Conservation (phyloP, 2,888 invertebrate species). For the Oasisia sp. region DNA sequence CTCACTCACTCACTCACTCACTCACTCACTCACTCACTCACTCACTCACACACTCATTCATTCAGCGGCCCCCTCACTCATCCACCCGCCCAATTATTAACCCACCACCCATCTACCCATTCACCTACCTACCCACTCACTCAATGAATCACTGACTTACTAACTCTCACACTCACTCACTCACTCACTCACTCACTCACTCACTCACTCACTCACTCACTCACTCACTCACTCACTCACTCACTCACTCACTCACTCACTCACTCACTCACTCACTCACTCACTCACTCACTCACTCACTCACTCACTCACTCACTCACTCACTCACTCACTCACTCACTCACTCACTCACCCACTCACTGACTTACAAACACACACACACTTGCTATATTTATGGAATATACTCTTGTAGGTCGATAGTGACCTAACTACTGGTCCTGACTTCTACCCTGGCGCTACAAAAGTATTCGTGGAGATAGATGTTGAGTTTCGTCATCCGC, state of each 20-base stretch:
- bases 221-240: conserved; percentile 34
- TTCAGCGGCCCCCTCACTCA: conserved; percentile 33
- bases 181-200: conserved; percentile 35
- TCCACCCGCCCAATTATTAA: conserved; percentile 42
- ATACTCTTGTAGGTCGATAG: conserved; percentile 5
- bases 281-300: conserved; percentile 42
- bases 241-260: conserved; percentile 42
- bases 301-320: conserved; percentile 42
- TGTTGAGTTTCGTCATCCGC: too few species aligned
- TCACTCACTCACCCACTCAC: conserved; percentile 37
- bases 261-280: conserved; percentile 43
- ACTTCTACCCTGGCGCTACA: too few species aligned
- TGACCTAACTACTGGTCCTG: too few species aligned
- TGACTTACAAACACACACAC: conserved; percentile 32
- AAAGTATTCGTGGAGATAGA: too few species aligned
- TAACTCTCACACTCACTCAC: conserved; percentile 32
- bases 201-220: conserved; percentile 33
- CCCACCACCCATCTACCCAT: conserved; percentile 42
- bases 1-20: conserved; percentile 45
- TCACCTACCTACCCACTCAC: conserved; percentile 40
- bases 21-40: conserved; percentile 44
- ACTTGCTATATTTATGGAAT: background rate
- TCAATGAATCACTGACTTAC: conserved; percentile 34
- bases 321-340: conserved; percentile 39
- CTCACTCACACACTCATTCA: conserved; percentile 32